Percentiles rank a stretch among this genome's conserved stretches.
Conservation (phyloP, 1,140 invertebrate species). For the Penaeus vannamei region DNA sequence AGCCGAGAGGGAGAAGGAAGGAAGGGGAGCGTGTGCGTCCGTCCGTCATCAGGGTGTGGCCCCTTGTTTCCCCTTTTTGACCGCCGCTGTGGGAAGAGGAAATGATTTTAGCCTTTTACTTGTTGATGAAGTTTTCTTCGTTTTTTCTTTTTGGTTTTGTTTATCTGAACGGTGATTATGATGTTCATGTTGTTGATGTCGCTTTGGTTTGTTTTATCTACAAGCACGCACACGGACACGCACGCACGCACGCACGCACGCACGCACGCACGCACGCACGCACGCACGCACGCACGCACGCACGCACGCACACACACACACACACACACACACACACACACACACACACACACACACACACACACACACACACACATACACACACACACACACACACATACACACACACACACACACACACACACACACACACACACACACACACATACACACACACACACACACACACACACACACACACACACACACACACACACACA, state of each 20-base stretch:
- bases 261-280: too few relatives aligned
- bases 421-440: neutral
- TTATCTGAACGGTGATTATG: too few relatives aligned
- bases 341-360: neutral
- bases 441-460: neutral
- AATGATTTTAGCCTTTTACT: too few relatives aligned
- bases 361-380: neutral
- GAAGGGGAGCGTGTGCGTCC: too few relatives aligned
- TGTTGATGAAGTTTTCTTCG: too few relatives aligned
- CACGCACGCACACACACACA: neutral
- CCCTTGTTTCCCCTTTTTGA: neutral
- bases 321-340: too few relatives aligned
- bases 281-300: too few relatives aligned
- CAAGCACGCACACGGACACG: too few relatives aligned
- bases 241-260: too few relatives aligned
- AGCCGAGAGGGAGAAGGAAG: neutral
- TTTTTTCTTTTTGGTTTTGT: too few relatives aligned
- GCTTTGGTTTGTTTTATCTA: too few relatives aligned
- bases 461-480: slow-evolving; percentile 7
- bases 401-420: neutral
- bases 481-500: slow-evolving; percentile 24
- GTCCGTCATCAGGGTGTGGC: slow-evolving; percentile 8
- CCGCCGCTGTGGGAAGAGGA: neutral
- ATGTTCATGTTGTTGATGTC: too few relatives aligned
- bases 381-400: neutral